Percentiles rank a stretch among this genome's conserved stretches.
phyloP scores from a whole-genome alignment of 2,888 invertebrate species.

The Eubasilissa splendida region DNA sequence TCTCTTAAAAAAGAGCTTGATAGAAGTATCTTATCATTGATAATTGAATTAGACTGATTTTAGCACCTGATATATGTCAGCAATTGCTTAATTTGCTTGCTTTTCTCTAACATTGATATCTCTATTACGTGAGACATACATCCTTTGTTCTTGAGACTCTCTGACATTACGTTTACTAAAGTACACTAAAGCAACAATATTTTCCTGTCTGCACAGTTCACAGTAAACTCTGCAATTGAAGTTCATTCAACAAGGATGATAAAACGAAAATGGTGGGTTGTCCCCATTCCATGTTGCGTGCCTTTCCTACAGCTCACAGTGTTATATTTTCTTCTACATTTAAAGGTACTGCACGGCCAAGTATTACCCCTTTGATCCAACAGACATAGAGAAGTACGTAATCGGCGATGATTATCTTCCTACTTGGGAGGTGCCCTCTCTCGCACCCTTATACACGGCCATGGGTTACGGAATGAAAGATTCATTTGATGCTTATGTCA shows the following conservation, averaged over 20 bases:
- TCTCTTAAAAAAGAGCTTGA: too few relatives aligned
- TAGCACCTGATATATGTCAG: too few relatives aligned
- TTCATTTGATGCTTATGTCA: constrained; percentile 85
- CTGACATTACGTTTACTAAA: too few relatives aligned
- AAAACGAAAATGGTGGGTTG: not conserved
- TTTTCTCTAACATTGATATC: too few relatives aligned
- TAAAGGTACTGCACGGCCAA: constrained; percentile 88
- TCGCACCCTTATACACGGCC: constrained; percentile 79
- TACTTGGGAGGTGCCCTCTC: constrained; percentile 91
- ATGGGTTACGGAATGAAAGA: constrained; percentile 89
- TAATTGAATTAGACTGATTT: too few relatives aligned
- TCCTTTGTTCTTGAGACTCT: too few relatives aligned
- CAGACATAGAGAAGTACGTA: constrained; percentile 89
- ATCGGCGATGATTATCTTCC: constrained; percentile 96
- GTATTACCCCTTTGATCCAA: constrained; percentile 92
- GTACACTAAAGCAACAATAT: not conserved
- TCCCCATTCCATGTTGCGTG: too few relatives aligned
- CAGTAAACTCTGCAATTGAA: not conserved
- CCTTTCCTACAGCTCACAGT: too few relatives aligned
- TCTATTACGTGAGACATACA: too few relatives aligned
- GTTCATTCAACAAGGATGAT: not conserved
- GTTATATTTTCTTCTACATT: constrained; percentile 50
- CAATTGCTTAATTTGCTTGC: too few relatives aligned
- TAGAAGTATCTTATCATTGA: too few relatives aligned
- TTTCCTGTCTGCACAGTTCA: not conserved